These are phyloP conservation scores for Drosophila subobscura DNA, from an alignment of 1,140 invertebrate species.

Conservation along the genomic window DNA sequence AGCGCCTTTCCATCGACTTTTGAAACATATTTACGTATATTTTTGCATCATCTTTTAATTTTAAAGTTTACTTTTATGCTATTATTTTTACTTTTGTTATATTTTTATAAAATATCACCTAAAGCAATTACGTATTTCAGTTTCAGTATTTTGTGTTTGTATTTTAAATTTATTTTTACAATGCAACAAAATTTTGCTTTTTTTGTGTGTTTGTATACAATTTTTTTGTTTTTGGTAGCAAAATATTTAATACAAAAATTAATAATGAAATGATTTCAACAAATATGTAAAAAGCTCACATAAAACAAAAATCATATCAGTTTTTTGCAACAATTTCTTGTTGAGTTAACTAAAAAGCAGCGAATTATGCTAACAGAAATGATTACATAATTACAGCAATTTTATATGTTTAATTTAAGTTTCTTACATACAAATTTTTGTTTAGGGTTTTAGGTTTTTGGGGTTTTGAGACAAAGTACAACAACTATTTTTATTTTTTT, in stretches of 20 bases:
- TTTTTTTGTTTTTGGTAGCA: conserved; percentile 48
- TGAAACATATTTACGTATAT: conserved; percentile 74
- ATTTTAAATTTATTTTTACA: conserved; percentile 63
- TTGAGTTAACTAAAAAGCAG: conserved; percentile 67
- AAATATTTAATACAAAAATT: conserved; percentile 70
- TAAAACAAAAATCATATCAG: conserved; percentile 65
- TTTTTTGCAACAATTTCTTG: conserved; percentile 51
- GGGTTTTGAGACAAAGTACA: conserved; percentile 79
- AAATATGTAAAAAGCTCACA: conserved; percentile 78
- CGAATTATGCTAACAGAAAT: conserved; percentile 75
- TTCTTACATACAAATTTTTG: conserved; percentile 47
- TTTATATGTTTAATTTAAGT: conserved; percentile 50
- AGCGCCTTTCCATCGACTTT: conserved; percentile 50
- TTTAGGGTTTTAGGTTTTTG: conserved; percentile 44
- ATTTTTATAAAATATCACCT: conserved; percentile 83
- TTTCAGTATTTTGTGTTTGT: conserved; percentile 73
- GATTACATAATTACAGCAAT: conserved; percentile 71
- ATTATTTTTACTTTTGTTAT: conserved; percentile 76
- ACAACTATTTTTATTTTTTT: conserved; percentile 71
- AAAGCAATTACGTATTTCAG: conserved; percentile 84
- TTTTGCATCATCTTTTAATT: conserved; percentile 53
- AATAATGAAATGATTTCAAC: conserved; percentile 65
- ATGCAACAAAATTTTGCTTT: conserved; percentile 69
- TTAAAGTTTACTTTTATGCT: conserved; percentile 47
- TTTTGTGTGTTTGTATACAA: conserved; percentile 25